Conservation (phyloP, 92 coral and sea anemone species). For the Parazoanthus swiftii region DNA sequence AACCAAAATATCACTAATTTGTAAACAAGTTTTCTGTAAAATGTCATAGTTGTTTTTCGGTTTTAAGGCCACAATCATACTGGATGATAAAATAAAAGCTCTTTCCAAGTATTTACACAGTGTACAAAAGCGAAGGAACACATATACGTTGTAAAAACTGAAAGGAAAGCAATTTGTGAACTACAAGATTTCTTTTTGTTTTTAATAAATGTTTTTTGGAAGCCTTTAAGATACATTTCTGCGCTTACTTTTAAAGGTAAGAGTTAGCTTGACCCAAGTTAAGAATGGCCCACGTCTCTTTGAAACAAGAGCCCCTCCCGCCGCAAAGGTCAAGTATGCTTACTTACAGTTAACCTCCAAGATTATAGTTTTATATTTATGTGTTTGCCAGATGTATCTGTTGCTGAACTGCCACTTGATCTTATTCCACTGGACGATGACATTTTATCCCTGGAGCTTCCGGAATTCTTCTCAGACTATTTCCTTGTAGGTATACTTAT, state of each 20-base stretch:
- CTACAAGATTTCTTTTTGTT: no score
- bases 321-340: neutral
- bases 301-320: neutral
- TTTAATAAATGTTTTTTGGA: neutral
- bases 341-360: no score
- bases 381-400: conserved; percentile 61
- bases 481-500: conserved; percentile 67
- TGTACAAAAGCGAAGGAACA: no score
- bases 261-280: neutral
- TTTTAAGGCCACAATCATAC: no score
- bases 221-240: neutral
- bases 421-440: conserved; percentile 90
- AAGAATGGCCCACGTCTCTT: neutral
- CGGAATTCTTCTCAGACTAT: conserved; percentile 88
- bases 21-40: no score
- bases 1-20: no score
- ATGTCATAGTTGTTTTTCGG: no score
- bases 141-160: no score
- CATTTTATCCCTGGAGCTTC: conserved; percentile 86
- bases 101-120: no score
- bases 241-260: neutral
- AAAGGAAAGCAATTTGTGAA: no score
- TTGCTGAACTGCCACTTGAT: conserved; percentile 89
- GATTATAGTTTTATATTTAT: neutral
- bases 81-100: no score